Conservation (phyloP, 2,113 vertebrate genomes). For the Nesogale talazaci region DNA sequence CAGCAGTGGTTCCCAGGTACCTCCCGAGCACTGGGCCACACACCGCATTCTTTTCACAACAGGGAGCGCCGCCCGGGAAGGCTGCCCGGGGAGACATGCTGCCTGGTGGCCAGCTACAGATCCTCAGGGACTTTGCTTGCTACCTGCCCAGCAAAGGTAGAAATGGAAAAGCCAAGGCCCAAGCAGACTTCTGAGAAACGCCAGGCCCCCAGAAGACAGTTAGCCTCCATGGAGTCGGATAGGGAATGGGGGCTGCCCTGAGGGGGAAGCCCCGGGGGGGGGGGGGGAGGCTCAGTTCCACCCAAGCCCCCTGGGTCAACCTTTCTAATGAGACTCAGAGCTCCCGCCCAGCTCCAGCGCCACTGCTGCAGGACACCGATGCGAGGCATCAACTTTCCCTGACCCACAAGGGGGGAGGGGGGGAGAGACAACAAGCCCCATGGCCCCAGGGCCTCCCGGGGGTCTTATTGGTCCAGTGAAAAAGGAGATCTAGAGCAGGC, state of each 20-base stretch:
- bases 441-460: neutral
- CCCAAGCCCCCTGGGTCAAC: conserved; percentile 46
- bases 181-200: neutral
- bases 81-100: conserved; percentile 69
- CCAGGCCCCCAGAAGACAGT: conserved; percentile 27
- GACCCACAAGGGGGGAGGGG: neutral
- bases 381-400: neutral
- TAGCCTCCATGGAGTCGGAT: neutral
- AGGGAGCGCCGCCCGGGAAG: conserved; percentile 26
- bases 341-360: too few species aligned
- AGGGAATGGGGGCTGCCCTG: neutral
- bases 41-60: conserved; percentile 55
- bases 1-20: neutral
- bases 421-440: too few species aligned
- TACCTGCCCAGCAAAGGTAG: neutral
- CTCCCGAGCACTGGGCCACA: neutral
- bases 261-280: neutral
- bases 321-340: neutral
- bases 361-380: too few species aligned
- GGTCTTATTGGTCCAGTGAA: neutral
- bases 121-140: conserved; percentile 39
- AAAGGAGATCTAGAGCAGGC: too few species aligned
- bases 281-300: conserved; percentile 51
- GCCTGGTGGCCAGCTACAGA: conserved; percentile 53
- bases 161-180: conserved; percentile 29